A percentile compares a stretch with the other conserved stretches of the same genome.
Evolutionary conservation across 2,797 vertebrate genomes (phyloP).

Genomic region (Trematocara caparti): DNA sequence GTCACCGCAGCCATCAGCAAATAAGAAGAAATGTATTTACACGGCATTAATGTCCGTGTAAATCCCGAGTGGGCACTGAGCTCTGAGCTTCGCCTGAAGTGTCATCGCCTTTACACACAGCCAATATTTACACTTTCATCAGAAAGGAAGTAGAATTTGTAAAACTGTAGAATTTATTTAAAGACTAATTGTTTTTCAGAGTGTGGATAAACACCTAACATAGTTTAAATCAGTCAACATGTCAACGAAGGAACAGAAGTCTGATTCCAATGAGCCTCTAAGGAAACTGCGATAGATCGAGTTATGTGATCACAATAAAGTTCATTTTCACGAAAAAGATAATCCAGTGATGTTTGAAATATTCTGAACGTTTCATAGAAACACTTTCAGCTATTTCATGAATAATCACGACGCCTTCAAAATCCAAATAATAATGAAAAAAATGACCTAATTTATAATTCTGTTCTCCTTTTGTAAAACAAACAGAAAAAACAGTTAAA

Average conservation of each 20-base stretch:
- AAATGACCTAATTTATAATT: background rate
- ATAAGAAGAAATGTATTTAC: slow-evolving; percentile 11
- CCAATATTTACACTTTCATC: background rate
- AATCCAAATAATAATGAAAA: background rate
- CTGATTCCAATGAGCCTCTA: background rate
- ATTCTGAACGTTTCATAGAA: background rate
- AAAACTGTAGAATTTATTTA: background rate
- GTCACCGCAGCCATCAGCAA: slow-evolving; percentile 51
- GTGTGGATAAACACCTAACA: background rate
- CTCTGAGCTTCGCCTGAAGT: background rate
- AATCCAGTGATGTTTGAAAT: background rate
- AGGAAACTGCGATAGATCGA: background rate
- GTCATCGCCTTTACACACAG: background rate
- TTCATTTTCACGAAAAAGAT: background rate
- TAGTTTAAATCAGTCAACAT: background rate
- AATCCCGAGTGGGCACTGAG: slow-evolving; percentile 21
- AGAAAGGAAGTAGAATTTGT: background rate
- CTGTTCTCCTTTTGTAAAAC: background rate
- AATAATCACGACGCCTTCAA: background rate
- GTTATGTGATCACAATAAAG: background rate
- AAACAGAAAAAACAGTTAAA: background rate
- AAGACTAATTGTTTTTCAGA: background rate
- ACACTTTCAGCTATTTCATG: background rate
- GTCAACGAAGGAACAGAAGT: background rate
- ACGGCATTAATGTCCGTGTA: slow-evolving; percentile 8